phyloP scores from a whole-genome alignment of 2,797 vertebrate genomes.

The Mormyrops boulengeri region DNA sequence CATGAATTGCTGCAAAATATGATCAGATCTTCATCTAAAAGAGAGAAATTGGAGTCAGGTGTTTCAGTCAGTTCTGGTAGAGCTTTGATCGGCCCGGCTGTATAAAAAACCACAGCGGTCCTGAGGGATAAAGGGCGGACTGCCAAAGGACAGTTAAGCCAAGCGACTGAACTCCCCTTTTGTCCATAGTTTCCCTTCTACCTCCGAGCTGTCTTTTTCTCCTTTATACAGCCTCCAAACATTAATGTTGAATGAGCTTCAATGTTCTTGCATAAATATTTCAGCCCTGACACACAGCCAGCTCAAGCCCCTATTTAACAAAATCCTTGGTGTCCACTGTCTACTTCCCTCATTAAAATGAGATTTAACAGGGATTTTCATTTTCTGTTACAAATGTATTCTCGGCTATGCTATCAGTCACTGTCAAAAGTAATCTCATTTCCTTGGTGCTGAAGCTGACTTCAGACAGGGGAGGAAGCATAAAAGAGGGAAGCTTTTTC shows the following conservation, averaged over 20 bases:
- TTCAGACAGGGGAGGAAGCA: constrained; percentile 18
- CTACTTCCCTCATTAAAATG: constrained; percentile 44
- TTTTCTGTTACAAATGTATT: constrained; percentile 46
- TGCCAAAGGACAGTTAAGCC: not conserved
- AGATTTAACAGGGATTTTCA: constrained; percentile 48
- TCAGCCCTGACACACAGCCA: constrained; percentile 34
- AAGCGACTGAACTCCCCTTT: not conserved
- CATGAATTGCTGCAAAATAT: not conserved
- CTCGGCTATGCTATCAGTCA: constrained; percentile 42
- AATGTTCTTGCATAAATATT: constrained; percentile 43
- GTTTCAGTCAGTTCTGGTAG: not conserved
- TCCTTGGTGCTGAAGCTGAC: constrained; percentile 34
- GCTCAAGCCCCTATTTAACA: constrained; percentile 31
- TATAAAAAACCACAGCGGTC: not conserved
- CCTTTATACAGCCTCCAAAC: constrained; percentile 24
- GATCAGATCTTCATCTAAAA: not conserved
- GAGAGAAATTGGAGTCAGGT: not conserved
- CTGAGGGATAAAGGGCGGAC: not conserved
- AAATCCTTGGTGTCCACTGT: constrained; percentile 33
- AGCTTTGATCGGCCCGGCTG: not conserved
- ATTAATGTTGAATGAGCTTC: constrained; percentile 44
- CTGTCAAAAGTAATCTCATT: constrained; percentile 47
- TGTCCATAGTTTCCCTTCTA: constrained; percentile 15
- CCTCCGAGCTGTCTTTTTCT: constrained; percentile 19
- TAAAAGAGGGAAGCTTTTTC: not conserved